Conservation (phyloP, 2,113 vertebrate genomes). For the Oryzias curvinotus region DNA sequence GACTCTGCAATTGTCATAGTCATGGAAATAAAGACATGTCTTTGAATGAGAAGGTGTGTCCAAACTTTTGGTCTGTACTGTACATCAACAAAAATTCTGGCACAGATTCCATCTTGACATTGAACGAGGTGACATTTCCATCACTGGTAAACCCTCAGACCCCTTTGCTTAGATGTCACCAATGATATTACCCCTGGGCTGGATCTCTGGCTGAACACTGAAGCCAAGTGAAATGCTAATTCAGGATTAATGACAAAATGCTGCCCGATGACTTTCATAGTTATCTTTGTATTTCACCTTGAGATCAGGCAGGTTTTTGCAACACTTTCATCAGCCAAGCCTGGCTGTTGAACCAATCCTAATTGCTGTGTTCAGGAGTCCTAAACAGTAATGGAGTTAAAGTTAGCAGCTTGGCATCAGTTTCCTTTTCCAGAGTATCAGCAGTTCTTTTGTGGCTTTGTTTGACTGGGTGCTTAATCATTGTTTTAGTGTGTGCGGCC, state of each 20-base stretch:
- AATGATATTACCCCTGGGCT: constrained; percentile 51
- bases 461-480: constrained; percentile 54
- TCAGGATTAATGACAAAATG: constrained; percentile 66
- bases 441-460: constrained; percentile 43
- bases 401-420: constrained; percentile 42
- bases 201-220: constrained; percentile 55
- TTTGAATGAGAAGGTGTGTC: too few relatives aligned
- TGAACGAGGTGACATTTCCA: constrained; percentile 33
- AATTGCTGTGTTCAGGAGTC: constrained; percentile 50
- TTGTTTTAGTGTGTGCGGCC: constrained; percentile 46
- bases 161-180: constrained; percentile 62
- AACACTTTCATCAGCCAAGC: constrained; percentile 61
- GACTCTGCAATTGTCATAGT: too few relatives aligned
- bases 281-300: constrained; percentile 68
- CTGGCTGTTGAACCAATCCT: constrained; percentile 47
- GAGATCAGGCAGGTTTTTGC: constrained; percentile 54
- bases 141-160: constrained; percentile 52
- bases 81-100: too few relatives aligned
- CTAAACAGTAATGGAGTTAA: constrained; percentile 49
- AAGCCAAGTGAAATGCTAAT: constrained; percentile 70
- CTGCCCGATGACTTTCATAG: constrained; percentile 52
- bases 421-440: constrained; percentile 45
- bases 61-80: too few relatives aligned
- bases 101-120: constrained; percentile 48
- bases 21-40: too few relatives aligned